A percentile compares a stretch with the other conserved stretches of the same genome.
Conservation (phyloP, 2,888 invertebrate genomes). For the Lepidocyrtoides sp. region DNA sequence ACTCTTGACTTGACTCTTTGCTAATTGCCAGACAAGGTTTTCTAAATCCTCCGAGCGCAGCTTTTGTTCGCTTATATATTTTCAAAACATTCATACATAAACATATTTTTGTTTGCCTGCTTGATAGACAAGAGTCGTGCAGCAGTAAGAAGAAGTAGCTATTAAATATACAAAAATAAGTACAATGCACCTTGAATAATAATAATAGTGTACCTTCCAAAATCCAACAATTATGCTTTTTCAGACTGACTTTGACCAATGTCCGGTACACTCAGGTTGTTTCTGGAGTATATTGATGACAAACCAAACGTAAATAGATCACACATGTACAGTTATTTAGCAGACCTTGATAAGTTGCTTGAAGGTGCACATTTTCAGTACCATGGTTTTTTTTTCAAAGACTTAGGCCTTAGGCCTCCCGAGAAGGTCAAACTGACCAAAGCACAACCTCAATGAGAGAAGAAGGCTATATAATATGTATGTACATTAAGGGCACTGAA, state of each 20-base stretch:
- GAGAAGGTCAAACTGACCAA: slow-evolving; percentile 52
- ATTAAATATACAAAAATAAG: too few species aligned
- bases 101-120: background rate
- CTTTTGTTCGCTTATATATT: too few species aligned
- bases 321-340: background rate
- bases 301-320: background rate
- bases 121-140: background rate
- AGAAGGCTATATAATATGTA: slow-evolving; percentile 39
- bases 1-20: too few species aligned
- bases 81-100: too few species aligned
- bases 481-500: background rate
- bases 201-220: too few species aligned
- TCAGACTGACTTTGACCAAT: too few species aligned
- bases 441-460: slow-evolving; percentile 21
- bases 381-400: background rate
- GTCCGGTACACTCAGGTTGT: background rate
- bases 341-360: background rate
- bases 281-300: background rate
- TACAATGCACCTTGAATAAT: background rate
- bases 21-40: too few species aligned
- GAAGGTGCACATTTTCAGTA: slow-evolving; percentile 14
- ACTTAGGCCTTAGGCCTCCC: slow-evolving; percentile 7
- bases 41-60: too few species aligned
- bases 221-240: background rate
- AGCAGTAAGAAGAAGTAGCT: background rate